These are phyloP conservation scores for Phacellophora camtschatica DNA, from an alignment of 30 jellyfish, hydroid and myxozoan species.

Conservation along the genomic window DNA sequence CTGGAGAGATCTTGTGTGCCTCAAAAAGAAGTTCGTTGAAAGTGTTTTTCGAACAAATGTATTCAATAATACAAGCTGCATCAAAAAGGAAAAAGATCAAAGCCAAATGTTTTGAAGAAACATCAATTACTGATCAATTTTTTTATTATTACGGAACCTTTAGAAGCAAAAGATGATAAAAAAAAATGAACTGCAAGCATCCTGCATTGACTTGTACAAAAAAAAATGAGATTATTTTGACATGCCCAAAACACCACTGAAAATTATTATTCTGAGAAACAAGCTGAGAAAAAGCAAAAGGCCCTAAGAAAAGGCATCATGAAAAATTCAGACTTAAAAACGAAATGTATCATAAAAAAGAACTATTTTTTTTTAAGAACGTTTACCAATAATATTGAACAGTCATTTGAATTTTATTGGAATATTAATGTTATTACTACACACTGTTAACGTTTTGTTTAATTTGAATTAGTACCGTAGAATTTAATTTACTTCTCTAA, in stretches of 20 bases:
- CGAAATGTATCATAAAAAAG: background rate
- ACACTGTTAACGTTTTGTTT: no score
- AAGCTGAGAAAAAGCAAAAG: slow-evolving; percentile 32
- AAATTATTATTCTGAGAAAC: background rate
- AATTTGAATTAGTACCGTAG: no score
- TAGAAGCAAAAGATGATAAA: background rate
- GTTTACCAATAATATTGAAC: no score
- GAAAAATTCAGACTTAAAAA: slow-evolving; percentile 5
- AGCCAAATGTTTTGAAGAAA: no score
- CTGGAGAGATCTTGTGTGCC: background rate
- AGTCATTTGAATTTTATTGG: no score
- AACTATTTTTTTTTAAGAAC: slow-evolving; percentile 1
- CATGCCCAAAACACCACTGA: slow-evolving; percentile 16
- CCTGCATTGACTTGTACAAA: background rate
- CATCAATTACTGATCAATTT: no score
- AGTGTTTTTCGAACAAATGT: background rate
- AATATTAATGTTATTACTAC: no score
- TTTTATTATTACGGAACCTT: no score
- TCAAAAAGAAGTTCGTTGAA: background rate
- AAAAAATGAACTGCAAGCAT: background rate
- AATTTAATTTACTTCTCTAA: no score
- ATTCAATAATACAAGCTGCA: background rate
- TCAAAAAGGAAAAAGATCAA: no score
- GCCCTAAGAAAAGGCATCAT: slow-evolving; percentile 45
- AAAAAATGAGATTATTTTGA: background rate